Conservation (phyloP, 2,113 vertebrate genomes). For the Stigmatopora argus region DNA sequence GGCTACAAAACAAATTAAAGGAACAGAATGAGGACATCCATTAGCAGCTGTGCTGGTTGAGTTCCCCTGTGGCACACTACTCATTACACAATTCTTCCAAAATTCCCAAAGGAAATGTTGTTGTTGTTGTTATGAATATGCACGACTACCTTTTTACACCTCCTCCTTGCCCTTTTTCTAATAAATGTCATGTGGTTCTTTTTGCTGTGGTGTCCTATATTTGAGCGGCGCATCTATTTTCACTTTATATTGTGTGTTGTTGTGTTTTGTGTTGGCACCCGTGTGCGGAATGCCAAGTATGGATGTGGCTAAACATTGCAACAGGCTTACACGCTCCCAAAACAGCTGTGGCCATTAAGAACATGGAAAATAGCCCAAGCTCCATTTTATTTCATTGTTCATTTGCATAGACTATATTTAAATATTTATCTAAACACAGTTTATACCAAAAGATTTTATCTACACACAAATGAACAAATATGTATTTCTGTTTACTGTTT, state of each 20-base stretch:
- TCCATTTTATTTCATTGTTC: not conserved
- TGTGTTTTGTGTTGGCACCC: constrained; percentile 1
- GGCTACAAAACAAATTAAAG: not conserved
- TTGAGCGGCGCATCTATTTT: not conserved
- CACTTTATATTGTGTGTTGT: constrained; percentile 6
- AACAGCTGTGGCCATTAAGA: constrained; percentile 40
- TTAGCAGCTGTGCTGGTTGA: not conserved
- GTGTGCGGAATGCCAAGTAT: constrained; percentile 18
- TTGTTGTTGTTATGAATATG: not conserved
- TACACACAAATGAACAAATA: too few species aligned
- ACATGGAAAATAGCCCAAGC: constrained; percentile 16
- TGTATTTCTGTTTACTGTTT: too few species aligned
- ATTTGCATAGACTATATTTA: not conserved
- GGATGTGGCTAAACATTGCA: constrained; percentile 24
- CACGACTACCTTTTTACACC: not conserved
- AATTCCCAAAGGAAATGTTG: not conserved
- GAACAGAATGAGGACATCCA: not conserved
- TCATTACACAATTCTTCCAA: not conserved
- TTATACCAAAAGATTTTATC: too few species aligned
- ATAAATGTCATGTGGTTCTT: constrained; percentile 1
- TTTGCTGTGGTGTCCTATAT: not conserved
- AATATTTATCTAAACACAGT: too few species aligned
- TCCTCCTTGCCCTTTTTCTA: not conserved
- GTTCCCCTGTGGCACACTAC: not conserved
- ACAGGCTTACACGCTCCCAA: constrained; percentile 30